Percentiles rank a stretch among this genome's conserved stretches.
phyloP scores from a whole-genome alignment of 2,888 invertebrate species.

The Eristalis arbustorum region DNA sequence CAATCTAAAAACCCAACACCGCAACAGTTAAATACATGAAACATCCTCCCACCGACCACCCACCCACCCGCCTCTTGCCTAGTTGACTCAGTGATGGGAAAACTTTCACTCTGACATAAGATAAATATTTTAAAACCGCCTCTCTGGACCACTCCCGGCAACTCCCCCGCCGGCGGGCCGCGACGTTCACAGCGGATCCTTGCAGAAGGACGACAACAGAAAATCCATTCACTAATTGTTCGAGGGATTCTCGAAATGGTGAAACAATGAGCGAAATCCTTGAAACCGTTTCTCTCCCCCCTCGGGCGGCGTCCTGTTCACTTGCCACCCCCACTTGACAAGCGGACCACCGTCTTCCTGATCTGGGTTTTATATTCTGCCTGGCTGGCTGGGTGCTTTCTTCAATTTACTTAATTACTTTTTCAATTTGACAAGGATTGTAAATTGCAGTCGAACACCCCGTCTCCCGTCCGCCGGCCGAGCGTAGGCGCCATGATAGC shows the following conservation, averaged over 20 bases:
- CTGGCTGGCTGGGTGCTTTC: not conserved
- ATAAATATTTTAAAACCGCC: slow-evolving; percentile 24
- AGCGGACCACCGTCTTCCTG: not conserved
- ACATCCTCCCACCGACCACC: not conserved
- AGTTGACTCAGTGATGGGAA: slow-evolving; percentile 25
- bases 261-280: slow-evolving; percentile 38
- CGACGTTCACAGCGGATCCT: slow-evolving; percentile 13
- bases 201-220: slow-evolving; percentile 11
- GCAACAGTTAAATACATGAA: slow-evolving; percentile 16
- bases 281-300: not conserved
- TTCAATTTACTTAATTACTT: slow-evolving; percentile 35
- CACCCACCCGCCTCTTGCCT: not conserved
- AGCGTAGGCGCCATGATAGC: not conserved
- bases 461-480: not conserved
- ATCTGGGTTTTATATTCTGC: not conserved
- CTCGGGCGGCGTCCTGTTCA: not conserved
- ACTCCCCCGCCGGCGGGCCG: not conserved
- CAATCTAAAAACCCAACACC: slow-evolving; percentile 1
- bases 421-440: slow-evolving; percentile 23
- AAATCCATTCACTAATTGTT: slow-evolving; percentile 66
- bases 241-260: slow-evolving; percentile 34
- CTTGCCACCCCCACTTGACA: not conserved
- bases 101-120: slow-evolving; percentile 29
- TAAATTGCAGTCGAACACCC: slow-evolving; percentile 1
- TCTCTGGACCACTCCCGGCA: not conserved